These are phyloP conservation scores for Heloderma charlesbogerti DNA, from an alignment of 2,113 vertebrate species.

Conservation along the genomic window DNA sequence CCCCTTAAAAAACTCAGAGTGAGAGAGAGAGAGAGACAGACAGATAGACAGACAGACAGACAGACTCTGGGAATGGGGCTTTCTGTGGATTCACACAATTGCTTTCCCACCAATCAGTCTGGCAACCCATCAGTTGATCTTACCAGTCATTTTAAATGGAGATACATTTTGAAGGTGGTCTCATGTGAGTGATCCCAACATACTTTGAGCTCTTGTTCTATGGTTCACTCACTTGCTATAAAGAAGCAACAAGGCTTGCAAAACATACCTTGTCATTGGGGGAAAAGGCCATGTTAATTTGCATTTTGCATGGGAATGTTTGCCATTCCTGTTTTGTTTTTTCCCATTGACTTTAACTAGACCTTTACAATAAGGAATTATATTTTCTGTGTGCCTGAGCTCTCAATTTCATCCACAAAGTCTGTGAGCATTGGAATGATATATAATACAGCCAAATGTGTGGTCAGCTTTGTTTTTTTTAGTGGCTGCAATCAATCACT, in stretches of 20 bases:
- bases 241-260: not conserved
- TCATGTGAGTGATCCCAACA: not conserved
- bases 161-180: not conserved
- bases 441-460: not conserved
- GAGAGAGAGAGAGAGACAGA: no score
- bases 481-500: slow-evolving; percentile 30
- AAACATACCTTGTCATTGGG: not conserved
- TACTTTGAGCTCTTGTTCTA: not conserved
- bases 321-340: not conserved
- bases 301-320: not conserved
- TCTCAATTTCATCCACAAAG: not conserved
- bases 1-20: not conserved
- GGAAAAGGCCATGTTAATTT: not conserved
- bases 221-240: not conserved
- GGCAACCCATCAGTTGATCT: not conserved
- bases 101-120: not conserved
- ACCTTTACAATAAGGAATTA: not conserved
- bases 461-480: slow-evolving; percentile 29
- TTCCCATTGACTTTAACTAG: slow-evolving; percentile 9
- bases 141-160: not conserved
- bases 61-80: not conserved
- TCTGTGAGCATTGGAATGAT: not conserved
- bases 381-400: not conserved
- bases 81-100: no score
- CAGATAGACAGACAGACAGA: no score